Conservation (phyloP, 2,888 invertebrate genomes). For the Torymus tubicola region DNA sequence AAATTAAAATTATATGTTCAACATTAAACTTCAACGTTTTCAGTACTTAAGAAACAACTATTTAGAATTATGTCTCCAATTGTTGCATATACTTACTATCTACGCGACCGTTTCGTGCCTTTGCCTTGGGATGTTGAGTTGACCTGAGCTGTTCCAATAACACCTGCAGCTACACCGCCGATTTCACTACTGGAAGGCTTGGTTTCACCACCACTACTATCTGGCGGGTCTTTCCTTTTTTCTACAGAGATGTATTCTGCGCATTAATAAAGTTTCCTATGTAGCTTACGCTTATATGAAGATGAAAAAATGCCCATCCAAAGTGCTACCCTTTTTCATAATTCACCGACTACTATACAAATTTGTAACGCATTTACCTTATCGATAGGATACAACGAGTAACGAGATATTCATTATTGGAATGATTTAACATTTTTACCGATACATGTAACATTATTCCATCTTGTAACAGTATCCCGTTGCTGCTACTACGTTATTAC, state of each 20-base stretch:
- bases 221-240: constrained; percentile 89
- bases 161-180: constrained; percentile 72
- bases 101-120: constrained; percentile 83
- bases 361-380: no score
- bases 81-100: constrained; percentile 83
- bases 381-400: no score
- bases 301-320: constrained; percentile 8
- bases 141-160: constrained; percentile 79
- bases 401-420: background rate
- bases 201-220: constrained; percentile 80
- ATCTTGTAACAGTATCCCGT: background rate
- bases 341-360: no score
- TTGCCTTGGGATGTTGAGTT: constrained; percentile 79
- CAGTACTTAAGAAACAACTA: background rate
- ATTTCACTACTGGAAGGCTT: constrained; percentile 80
- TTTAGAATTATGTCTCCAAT: no score
- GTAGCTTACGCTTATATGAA: constrained; percentile 35
- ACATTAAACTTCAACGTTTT: background rate
- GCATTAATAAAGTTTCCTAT: constrained; percentile 66
- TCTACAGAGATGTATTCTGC: constrained; percentile 79
- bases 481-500: background rate
- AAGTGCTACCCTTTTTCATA: constrained; percentile 2
- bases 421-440: background rate
- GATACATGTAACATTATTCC: background rate
- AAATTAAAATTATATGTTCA: no score